Conservation (phyloP, 2,113 vertebrate genomes). For the Calypte anna region DNA sequence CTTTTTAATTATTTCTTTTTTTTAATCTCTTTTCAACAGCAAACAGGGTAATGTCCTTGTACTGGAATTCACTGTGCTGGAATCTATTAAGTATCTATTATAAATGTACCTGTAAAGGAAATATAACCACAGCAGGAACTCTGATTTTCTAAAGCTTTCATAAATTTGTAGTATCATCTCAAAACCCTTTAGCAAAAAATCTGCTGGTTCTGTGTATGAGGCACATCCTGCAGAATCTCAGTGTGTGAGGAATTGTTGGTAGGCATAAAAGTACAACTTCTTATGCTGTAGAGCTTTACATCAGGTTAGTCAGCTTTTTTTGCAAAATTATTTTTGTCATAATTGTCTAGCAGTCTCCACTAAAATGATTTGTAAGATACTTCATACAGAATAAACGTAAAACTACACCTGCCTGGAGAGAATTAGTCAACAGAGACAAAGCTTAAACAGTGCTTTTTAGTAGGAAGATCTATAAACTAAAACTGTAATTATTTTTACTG, state of each 20-base stretch:
- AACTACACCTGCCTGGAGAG: not conserved
- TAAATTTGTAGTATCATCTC: not conserved
- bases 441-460: not conserved
- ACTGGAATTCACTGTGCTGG: not conserved
- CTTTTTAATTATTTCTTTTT: not conserved
- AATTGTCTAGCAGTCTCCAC: not conserved
- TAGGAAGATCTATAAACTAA: not conserved
- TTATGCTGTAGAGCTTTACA: not conserved
- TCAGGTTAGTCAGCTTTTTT: not conserved
- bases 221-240: not conserved
- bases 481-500: not conserved
- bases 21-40: not conserved
- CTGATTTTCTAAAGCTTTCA: not conserved
- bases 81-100: not conserved
- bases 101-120: not conserved
- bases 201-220: not conserved
- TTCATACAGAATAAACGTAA: not conserved
- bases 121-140: not conserved
- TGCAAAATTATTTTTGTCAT: not conserved
- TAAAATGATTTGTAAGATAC: not conserved
- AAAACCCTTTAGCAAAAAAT: not conserved
- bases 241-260: not conserved
- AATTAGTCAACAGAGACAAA: not conserved
- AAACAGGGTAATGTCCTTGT: accelerated
- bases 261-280: not conserved